Percentiles rank a stretch among this genome's conserved stretches.
phyloP scores from a whole-genome alignment of 2,797 vertebrate species.

The Mus minutoides region DNA sequence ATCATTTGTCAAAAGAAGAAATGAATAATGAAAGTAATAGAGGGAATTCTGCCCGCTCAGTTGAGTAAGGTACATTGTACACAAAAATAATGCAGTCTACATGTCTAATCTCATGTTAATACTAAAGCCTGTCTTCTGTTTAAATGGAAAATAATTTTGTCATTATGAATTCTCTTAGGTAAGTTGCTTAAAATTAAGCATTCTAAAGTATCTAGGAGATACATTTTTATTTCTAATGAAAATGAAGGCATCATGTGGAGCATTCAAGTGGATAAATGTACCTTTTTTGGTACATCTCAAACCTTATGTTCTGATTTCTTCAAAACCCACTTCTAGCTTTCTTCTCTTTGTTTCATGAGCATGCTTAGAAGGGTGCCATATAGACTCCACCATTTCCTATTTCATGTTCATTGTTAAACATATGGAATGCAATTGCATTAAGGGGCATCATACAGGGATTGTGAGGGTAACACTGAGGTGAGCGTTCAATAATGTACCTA shows the following conservation, averaged over 20 bases:
- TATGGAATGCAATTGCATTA: not conserved
- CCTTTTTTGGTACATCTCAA: not conserved
- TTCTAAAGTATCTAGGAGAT: not conserved
- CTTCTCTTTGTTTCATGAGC: not conserved
- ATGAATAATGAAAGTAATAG: not conserved
- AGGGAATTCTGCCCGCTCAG: not conserved
- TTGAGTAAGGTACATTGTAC: not conserved
- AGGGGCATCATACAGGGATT: not conserved
- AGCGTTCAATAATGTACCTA: not conserved
- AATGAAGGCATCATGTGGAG: not conserved
- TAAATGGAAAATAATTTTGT: not conserved
- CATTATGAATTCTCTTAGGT: not conserved
- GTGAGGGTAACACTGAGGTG: not conserved
- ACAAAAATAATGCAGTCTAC: not conserved
- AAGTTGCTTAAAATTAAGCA: not conserved
- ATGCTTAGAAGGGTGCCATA: not conserved
- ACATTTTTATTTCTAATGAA: not conserved
- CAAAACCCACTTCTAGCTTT: not conserved
- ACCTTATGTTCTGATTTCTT: not conserved
- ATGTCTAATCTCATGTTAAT: not conserved
- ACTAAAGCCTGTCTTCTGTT: not conserved
- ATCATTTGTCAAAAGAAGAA: not conserved
- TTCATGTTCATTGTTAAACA: not conserved
- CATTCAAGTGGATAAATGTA: not conserved
- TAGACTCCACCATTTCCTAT: not conserved